phyloP scores from a whole-genome alignment of 2,888 invertebrate species.

The Barypeithes pellucidus region DNA sequence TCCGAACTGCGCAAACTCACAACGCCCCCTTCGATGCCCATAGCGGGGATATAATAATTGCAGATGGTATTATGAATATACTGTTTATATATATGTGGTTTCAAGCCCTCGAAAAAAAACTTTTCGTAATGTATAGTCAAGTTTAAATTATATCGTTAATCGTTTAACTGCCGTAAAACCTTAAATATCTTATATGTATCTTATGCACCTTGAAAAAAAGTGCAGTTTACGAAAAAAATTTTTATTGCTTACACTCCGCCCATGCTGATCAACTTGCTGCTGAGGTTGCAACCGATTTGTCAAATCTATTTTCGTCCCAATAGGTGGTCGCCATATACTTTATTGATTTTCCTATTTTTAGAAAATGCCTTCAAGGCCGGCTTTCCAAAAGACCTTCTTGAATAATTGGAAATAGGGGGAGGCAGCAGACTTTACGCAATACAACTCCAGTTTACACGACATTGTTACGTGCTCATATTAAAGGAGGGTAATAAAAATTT shows the following conservation, averaged over 20 bases:
- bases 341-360: constrained; percentile 61
- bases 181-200: too few relatives aligned
- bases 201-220: too few relatives aligned
- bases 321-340: constrained; percentile 61
- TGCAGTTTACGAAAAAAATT: neutral
- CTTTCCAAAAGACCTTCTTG: constrained; percentile 35
- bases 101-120: too few relatives aligned
- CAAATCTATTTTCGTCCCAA: constrained; percentile 58
- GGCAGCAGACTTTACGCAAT: constrained; percentile 35
- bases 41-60: too few relatives aligned
- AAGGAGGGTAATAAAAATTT: constrained; percentile 16
- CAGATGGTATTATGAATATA: too few relatives aligned
- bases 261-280: constrained; percentile 34
- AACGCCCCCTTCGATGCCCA: too few relatives aligned
- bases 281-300: constrained; percentile 42
- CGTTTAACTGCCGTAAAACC: too few relatives aligned
- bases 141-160: too few relatives aligned
- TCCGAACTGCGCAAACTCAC: too few relatives aligned
- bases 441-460: constrained; percentile 7
- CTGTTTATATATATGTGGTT: too few relatives aligned
- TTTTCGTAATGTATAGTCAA: too few relatives aligned
- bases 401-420: constrained; percentile 40
- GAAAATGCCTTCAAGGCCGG: constrained; percentile 55
- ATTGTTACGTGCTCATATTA: constrained; percentile 33
- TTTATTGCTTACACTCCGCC: constrained; percentile 35